phyloP scores from a whole-genome alignment of 2,797 vertebrate species.

The Peromyscus melanophrys region DNA sequence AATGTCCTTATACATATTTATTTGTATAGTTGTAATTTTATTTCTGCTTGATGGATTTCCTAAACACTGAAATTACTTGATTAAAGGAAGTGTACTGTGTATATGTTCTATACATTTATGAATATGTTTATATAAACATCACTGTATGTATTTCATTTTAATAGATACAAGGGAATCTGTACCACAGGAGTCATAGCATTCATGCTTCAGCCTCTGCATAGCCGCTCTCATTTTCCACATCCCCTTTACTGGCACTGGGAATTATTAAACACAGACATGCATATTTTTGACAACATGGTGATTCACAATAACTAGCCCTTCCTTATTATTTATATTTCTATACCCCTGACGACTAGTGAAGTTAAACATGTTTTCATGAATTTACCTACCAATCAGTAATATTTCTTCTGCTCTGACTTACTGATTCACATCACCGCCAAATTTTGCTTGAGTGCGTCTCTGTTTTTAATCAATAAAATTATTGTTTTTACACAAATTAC shows the following conservation, averaged over 20 bases:
- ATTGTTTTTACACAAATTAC: neutral
- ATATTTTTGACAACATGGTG: neutral
- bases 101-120: neutral
- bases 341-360: conserved; percentile 30
- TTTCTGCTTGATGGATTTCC: conserved; percentile 58
- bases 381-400: neutral
- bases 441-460: neutral
- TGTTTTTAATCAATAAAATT: neutral
- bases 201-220: neutral
- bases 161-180: conserved; percentile 9
- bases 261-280: conserved; percentile 14
- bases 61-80: conserved; percentile 44
- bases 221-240: neutral
- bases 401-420: neutral
- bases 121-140: neutral
- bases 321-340: neutral
- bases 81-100: neutral
- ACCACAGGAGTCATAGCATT: neutral
- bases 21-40: conserved; percentile 40
- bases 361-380: neutral
- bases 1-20: conserved; percentile 39
- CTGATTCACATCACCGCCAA: neutral
- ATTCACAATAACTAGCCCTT: neutral
- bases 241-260: neutral
- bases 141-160: neutral